Base-by-base conservation (phyloP, 2,888 invertebrate genomes). In the Helleia helle region DNA sequence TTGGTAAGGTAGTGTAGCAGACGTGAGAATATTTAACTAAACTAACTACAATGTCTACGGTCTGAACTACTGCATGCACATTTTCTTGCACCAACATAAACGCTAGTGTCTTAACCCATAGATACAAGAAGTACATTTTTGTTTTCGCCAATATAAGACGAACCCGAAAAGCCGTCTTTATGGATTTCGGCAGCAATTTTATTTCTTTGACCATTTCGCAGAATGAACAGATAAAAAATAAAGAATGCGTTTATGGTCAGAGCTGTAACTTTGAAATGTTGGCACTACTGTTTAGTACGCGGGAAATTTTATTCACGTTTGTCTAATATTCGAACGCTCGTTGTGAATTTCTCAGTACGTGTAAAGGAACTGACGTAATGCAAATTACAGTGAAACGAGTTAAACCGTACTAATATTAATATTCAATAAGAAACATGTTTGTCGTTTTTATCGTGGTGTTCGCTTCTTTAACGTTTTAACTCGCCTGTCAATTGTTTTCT, bases 151-250 rank as follows among this genome's bases (percentile, higher is more conserved):
- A 65, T 64, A 58, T 56, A 58, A 58, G 56, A 46, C 55, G 51
- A 58, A 55, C 46, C 61, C 62, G 65, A 70, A 75, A 66, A 56
- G 56, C 52, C 50, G 47, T 55, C 59, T 77, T 81, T 77, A 77
- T 77, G 79, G 61, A 72, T 77, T 79, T 80, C 79, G 80, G 74
- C 76, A 71, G 72, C 63, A 59, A 60, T 63, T 69, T 69, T 68
- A 66, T 69, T 68, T 65, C 55, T 54, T 55, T 46, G 70, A 62
- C 64, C 64, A 64, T 60, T 73, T 66, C 59, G 59, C 53, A 49
- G 75, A 75, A 74, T 52, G 46, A 53, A 47, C 50, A 47, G 53
- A 48, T 58, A 61, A 65, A 68, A 68, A 65, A 61, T 55, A 54
- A 52, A 53, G 44, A 46, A 47, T 46, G 45, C 44, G 42, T 42